Base-by-base conservation (phyloP, 1,140 invertebrate species). In the Tetramorium simillimum region DNA sequence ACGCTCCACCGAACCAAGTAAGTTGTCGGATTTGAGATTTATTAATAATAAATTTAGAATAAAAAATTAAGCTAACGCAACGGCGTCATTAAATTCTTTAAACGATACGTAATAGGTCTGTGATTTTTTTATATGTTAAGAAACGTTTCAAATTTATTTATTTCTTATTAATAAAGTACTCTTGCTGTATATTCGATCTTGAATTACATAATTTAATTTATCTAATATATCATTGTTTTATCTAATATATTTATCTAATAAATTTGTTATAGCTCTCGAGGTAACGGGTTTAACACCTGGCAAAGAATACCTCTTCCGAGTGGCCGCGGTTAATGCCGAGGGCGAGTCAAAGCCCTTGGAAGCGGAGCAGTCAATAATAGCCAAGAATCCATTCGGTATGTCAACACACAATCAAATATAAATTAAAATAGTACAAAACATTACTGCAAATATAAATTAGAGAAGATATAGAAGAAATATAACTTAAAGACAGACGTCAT, bases 341-440 rank as follows among this genome's bases (percentile, higher is more conserved):
- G 99, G 99, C 49, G 98, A 99, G 95, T 99, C 99, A 2, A 98
- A 98, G 91, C 99, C 99, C 21, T 95, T 99, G n/a, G 97, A 97
- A 88, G 97, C 98, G 0, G 97, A 98, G 49, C 96, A 97, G 93
- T 96, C 98, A 16, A 98, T 99, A 69, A 95, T 98, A 92, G 99
- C 99, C 24, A 99, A 99, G 96, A 99, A 99, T 97, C 99, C 99
- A 84, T 99, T 97, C 93, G 97, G 97, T 97, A 95, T 94, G 95
- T 63, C 9, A n/a, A 33, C 33, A 33, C 28, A 33, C 12, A 58
- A 77, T 53, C 0, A 21, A 43, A 37, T 4, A 21, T 40, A 18
- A 40, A 53, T 14, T 40, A 53, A 53, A 51, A 69, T 80, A 16
- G 43, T 28, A 16, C 14, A 51, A 60, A 58, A 58, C 10, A 56